Conservation (phyloP, 1,140 invertebrate genomes). For the Drosophila repleta region DNA sequence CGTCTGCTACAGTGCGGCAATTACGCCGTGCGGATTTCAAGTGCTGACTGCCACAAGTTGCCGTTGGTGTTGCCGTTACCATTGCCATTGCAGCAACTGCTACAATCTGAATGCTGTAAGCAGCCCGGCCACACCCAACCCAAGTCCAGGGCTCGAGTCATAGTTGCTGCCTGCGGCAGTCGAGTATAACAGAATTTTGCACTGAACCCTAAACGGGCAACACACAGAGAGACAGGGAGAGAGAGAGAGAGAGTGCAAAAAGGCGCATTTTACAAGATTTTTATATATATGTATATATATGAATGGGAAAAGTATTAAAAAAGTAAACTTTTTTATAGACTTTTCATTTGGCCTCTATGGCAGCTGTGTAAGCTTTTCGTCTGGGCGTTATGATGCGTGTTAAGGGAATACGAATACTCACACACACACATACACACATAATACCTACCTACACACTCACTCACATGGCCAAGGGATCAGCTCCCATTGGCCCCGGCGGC, state of each 20-base stretch:
- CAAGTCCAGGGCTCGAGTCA: constrained; percentile 4
- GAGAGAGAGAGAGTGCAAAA: constrained; percentile 59
- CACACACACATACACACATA: constrained; percentile 3
- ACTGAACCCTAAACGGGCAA: constrained; percentile 69
- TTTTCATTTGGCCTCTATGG: constrained; percentile 61
- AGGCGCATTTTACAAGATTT: constrained; percentile 83
- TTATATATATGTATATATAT: constrained; percentile 41
- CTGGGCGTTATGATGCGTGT: constrained; percentile 76
- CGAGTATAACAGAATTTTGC: constrained; percentile 71
- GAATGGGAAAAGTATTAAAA: constrained; percentile 81
- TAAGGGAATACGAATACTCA: constrained; percentile 55
- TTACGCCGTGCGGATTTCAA: constrained; percentile 66
- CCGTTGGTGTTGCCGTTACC: constrained; percentile 23
- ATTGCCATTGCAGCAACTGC: constrained; percentile 41
- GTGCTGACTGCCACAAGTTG: constrained; percentile 66
- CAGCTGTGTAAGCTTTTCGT: constrained; percentile 65
- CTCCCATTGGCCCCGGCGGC: constrained; percentile 18
- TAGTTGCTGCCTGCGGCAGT: constrained; percentile 59
- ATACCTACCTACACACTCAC: constrained; percentile 2
- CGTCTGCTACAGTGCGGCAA: constrained; percentile 48
- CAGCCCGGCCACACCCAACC: not conserved
- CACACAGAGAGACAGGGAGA: constrained; percentile 24
- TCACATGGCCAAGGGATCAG: constrained; percentile 7
- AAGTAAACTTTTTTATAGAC: constrained; percentile 82
- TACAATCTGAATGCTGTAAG: constrained; percentile 43